phyloP scores from a whole-genome alignment of 2,113 vertebrate genomes.

The Columbina picui region DNA sequence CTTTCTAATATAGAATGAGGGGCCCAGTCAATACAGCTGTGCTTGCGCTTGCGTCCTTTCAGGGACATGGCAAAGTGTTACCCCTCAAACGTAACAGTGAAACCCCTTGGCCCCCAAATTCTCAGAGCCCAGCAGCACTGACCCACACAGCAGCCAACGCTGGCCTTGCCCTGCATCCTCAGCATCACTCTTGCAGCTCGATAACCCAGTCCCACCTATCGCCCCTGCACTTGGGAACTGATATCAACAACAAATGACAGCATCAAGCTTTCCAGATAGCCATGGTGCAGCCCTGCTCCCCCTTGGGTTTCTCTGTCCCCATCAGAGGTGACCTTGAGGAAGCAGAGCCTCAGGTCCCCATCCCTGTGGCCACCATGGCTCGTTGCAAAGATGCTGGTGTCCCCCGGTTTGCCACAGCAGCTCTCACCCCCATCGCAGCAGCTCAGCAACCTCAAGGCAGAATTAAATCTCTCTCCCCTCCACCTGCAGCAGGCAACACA shows the following conservation, averaged over 20 bases:
- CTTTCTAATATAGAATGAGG: background rate
- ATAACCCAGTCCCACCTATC: background rate
- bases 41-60: background rate
- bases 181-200: accelerated
- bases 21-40: background rate
- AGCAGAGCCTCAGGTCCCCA: background rate
- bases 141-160: background rate
- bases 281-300: background rate
- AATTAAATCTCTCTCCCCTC: background rate
- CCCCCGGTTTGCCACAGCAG: background rate
- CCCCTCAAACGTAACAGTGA: background rate
- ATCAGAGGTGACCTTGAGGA: constrained; percentile 7
- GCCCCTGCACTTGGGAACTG: background rate
- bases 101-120: background rate
- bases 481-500: background rate
- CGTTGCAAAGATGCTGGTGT: accelerated
- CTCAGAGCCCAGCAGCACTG: background rate
- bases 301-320: background rate
- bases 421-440: background rate
- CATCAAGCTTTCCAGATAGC: background rate
- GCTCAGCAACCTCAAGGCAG: constrained; percentile 32
- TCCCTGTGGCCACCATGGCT: background rate
- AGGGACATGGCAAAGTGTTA: background rate
- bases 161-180: background rate
- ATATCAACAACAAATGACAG: background rate